Evolutionary conservation across 2,113 vertebrate genomes (phyloP).

Genomic region (Equus przewalskii): DNA sequence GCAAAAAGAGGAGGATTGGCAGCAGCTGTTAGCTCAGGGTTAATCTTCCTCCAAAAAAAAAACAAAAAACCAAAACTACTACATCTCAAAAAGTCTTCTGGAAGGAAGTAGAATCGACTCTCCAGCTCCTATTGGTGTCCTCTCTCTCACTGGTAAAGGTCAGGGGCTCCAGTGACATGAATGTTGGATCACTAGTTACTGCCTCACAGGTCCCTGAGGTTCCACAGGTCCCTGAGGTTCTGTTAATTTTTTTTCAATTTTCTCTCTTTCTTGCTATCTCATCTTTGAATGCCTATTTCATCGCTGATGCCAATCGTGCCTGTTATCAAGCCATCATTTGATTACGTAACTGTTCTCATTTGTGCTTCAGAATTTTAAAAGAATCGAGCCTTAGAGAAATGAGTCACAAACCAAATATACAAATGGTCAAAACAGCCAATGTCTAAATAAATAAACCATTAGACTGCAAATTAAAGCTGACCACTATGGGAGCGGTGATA

Average conservation of each 20-base stretch:
- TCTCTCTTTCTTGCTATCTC: background rate
- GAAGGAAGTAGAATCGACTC: background rate
- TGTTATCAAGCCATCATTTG: background rate
- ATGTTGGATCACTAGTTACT: background rate
- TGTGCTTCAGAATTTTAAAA: background rate
- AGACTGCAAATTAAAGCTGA: background rate
- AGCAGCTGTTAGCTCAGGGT: no score
- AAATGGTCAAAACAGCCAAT: background rate
- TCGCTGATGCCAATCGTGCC: background rate
- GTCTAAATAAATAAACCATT: background rate
- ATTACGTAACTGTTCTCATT: constrained; percentile 30
- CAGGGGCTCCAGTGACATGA: background rate
- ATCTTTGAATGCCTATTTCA: background rate
- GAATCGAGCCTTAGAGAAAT: background rate
- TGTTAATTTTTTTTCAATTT: background rate
- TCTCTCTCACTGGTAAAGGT: background rate
- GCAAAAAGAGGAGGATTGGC: no score
- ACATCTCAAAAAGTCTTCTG: background rate
- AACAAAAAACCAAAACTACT: background rate
- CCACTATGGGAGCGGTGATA: background rate
- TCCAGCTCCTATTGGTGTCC: background rate
- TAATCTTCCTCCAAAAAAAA: no score
- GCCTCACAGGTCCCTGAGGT: background rate
- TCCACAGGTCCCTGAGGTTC: background rate
- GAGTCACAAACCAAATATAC: background rate